Evolutionary conservation across 1,140 invertebrate species (phyloP), one percentile per base, ranked within the genome.

Genomic region (Diabrotica virgifera): DNA sequence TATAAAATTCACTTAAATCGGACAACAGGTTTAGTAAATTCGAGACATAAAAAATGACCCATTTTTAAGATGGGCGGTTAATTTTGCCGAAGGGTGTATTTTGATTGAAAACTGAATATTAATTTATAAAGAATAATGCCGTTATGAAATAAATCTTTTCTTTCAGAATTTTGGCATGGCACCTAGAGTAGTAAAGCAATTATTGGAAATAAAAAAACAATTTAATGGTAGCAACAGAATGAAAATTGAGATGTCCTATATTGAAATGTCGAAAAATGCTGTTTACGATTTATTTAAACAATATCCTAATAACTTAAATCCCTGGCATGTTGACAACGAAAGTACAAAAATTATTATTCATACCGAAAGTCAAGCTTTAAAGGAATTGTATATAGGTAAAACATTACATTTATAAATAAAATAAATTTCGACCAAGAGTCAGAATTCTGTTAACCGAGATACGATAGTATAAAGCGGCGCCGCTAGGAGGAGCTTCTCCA

Each of bases 111-210:
- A 24, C 24, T 24, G 1, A 24, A 24, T 24, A 24, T n/a, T n/a
- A n/a, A n/a, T 24, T 24, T 24, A 24, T 24, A 24, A 24, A 24
- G 24, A 24, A 24, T 24, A 1, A 24, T 24, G 24, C 1, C 24
- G 4, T 24, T 24, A 24, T 24, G 24, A 4, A 24, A 24, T 4
- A 24, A 24, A 24, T 24, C 24, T 24, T 24, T 52, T 52, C 65
- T 64, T 62, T 40, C 38, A 74, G 74, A 67, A 76, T 54, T 72
- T 73, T 58, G 75, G 75, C 5, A 63, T 76, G 9, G 40, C 69
- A 9, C 73, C 75, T 10, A 64, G 75, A 63, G 13, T 69, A 8
- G 66, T 71, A 46, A 50, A 65, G 10, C 59, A 70, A 40, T 57
- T 76, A 24, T 66, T 75, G 3, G 14, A 35, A 0, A 12, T 72